Base-by-base conservation (phyloP, 2,113 vertebrate genomes). In the Pseudois nayaur region DNA sequence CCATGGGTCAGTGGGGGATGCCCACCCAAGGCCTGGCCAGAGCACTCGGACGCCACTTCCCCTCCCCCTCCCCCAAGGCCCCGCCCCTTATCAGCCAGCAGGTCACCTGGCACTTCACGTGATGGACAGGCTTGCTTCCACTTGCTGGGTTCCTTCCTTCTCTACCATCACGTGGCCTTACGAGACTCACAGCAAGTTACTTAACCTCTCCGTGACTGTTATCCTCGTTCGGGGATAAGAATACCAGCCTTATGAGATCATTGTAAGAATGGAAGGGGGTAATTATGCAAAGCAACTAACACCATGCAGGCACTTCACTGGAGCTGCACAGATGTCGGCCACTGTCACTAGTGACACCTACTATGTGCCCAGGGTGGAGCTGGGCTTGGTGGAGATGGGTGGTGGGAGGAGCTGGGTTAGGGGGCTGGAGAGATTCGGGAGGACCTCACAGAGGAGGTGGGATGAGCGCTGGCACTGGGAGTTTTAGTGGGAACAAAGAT, bases 81-180 rank as follows among this genome's bases (percentile, higher is more conserved):
- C 36, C 16, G 9, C 3, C 74, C 33, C 3, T 1, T 8, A 15
- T 33, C 1, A 7, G n/a, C 74, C 27, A 9, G 59, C 50, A 4
- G 0, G 13, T 16, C n/a, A 25, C 3, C 8, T 13, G 71, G 23
- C 1, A 1, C 48, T 10, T 0, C 67, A 1, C 6, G 13, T 14
- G n/a, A 14, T 10, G 8, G 1, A 1, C 13, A 9, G 29, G 40
- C 27, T 33, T 45, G 62, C 54, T 48, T 67, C 27, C 36, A 2
- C 14, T 14, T 1, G 2, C 54, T 8, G 40, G 52, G 52, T 7
- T 11, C 83, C 81, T 60, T 10, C 5, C 4, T 21, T 3, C 33
- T 45, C 36, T 31, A 5, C 17, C 3, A 48, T 13, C 11, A 1
- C 13, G 13, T 9, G 8, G 64, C 40, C 43, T 43, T 9, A 36